Base-by-base conservation (phyloP, 2,888 invertebrate species). In the Deladenus siricidicola region DNA sequence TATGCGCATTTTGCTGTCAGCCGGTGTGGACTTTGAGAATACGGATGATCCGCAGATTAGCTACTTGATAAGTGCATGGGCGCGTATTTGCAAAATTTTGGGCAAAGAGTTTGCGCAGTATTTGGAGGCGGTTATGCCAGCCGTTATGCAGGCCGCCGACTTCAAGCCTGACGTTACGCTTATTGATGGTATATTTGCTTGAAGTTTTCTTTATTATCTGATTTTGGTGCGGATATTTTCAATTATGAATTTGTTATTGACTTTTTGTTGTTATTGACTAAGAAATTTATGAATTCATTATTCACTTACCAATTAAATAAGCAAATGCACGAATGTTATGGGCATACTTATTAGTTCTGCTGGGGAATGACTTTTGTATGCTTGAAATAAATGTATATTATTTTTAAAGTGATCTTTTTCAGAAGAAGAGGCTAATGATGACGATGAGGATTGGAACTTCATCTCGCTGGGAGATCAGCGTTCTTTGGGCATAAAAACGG, bases 21-120 rank as follows among this genome's bases (percentile, higher is more conserved):
- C 89, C 75, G 87, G 86, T 67, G 86, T 87, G 24, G 79, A 81
- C 49, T 81, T 92, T 67, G 71, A 90, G 0, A 91, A 55, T 23
- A 30, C 91, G 64, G 94, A 96, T 79, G 94, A 96, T 54, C 71
- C 70, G 4, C 66, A 73, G 55, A 62, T 70, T 1, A 43, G 48
- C 21, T 98, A 93, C 82, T 86, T 98, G 80, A 96, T 99, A 70
- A 91, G 93, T 0, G 94, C 96, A 0, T 99, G 98, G 98, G 92
- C 96, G 0, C 86, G 98, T 69, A 93, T 98, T 81, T 99, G 98
- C 83, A 92, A 92, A 82, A 89, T 93, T 74, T 84, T 93, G 80
- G 87, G 86, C 85, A 79, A 79, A 79, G 86, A 88, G 73, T 93
- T 93, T 78, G 69, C 64, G 1, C 89, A 89, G 74, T 93, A 91